Base-by-base conservation (phyloP, 2,888 invertebrate genomes). In the Drosophila bunnanda region DNA sequence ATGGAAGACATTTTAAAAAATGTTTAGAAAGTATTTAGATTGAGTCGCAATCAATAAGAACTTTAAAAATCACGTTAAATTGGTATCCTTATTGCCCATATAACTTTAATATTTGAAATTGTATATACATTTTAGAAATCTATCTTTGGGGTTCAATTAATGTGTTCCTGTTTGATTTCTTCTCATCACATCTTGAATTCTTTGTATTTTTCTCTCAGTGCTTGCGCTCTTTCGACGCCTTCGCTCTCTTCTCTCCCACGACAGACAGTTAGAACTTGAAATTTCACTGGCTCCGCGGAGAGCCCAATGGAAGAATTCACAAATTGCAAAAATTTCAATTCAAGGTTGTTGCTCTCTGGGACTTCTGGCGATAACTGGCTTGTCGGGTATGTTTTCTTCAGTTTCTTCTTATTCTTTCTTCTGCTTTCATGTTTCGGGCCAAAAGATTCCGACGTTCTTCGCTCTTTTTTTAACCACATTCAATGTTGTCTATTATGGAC, bases 331-430 rank as follows among this genome's bases (percentile, higher is more conserved):
- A 72, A 89, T 85, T 89, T 85, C 70, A 89, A 82, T 82, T 85
- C 85, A 88, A 87, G 86, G 89, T 88, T 89, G 81, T 85, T 87
- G 86, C 85, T 88, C 89, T 85, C 77, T 54, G 53, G 36, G 62
- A 22, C 64, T 69, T 32, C 32, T 50, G 50, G 72, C 72, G 56
- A 59, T 64, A 52, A 72, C 65, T 69, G 39, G 71, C 58, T 46
- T 60, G 58, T 53, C 50, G 44, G 28, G 58, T 53, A 30, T 43
- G 39, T 50, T 68, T 32, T 46, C 52, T 56, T 38, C 12, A 6
- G 41, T 41, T 15, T 15, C 50, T 76, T 48, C 57, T 71, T 60
- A 17, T 61, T 59, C 46, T 57, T 48, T 48, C 46, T 53, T 43
- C 46, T 62, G 57, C 64, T 67, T 43, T 61, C 48, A 54, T 70